Conservation (phyloP, 2,797 vertebrate species). For the Vireo griseus region DNA sequence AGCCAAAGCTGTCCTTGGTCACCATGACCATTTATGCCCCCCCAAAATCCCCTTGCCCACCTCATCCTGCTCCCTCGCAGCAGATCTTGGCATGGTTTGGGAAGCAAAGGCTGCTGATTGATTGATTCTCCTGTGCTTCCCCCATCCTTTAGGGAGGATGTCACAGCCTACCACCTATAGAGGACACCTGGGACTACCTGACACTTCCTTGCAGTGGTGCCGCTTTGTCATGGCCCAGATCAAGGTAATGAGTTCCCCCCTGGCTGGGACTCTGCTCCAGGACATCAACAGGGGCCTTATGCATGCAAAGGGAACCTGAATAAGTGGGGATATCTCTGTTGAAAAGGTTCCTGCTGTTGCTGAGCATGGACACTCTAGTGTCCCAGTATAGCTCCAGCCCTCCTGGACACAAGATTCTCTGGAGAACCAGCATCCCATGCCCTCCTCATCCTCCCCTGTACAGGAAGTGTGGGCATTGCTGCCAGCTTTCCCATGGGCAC, state of each 20-base stretch:
- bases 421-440: background rate
- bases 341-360: background rate
- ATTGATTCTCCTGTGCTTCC: background rate
- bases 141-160: background rate
- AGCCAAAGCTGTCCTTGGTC: background rate
- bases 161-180: background rate
- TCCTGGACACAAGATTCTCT: background rate
- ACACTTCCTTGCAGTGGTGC: background rate
- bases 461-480: background rate
- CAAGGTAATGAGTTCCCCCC: background rate
- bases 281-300: background rate
- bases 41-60: background rate
- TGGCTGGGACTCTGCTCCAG: background rate
- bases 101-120: background rate
- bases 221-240: background rate
- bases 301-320: background rate
- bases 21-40: background rate
- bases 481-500: background rate
- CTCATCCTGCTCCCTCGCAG: background rate
- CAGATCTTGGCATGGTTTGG: background rate
- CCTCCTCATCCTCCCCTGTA: background rate
- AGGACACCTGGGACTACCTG: background rate
- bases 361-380: background rate
- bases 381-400: background rate
- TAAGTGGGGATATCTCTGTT: background rate